Conservation (phyloP, 1,140 invertebrate species). For the Teleopsis dalmanni region DNA sequence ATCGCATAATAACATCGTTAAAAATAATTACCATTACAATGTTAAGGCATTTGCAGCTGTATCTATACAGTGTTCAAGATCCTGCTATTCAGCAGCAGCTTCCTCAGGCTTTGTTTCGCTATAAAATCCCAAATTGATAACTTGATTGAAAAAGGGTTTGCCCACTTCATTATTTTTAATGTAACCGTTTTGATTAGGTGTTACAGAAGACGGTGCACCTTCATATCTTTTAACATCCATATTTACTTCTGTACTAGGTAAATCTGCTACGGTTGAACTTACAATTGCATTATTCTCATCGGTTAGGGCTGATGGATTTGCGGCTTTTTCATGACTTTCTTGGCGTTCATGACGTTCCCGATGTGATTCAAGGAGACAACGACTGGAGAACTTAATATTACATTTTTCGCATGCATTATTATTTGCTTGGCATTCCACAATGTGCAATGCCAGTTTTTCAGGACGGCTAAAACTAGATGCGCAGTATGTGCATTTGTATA, state of each 20-base stretch:
- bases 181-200: constrained; percentile 1
- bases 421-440: constrained; percentile 50
- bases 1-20: no score
- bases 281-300: neutral
- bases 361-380: constrained; percentile 50
- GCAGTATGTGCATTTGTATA: constrained; percentile 56
- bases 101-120: constrained; percentile 37
- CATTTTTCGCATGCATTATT: constrained; percentile 51
- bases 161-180: constrained; percentile 1
- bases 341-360: constrained; percentile 49
- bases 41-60: no score
- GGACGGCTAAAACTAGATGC: constrained; percentile 57
- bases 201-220: constrained; percentile 2
- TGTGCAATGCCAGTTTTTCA: constrained; percentile 59
- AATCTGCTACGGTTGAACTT: neutral
- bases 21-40: no score
- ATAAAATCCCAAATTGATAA: constrained; percentile 38
- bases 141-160: constrained; percentile 4
- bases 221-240: neutral
- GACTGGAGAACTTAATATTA: constrained; percentile 50
- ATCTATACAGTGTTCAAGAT: no score
- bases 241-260: constrained; percentile 1
- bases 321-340: constrained; percentile 26
- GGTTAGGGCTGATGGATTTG: constrained; percentile 24
- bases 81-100: no score